Conservation (phyloP, 1,140 invertebrate species). For the Drosophila littoralis region DNA sequence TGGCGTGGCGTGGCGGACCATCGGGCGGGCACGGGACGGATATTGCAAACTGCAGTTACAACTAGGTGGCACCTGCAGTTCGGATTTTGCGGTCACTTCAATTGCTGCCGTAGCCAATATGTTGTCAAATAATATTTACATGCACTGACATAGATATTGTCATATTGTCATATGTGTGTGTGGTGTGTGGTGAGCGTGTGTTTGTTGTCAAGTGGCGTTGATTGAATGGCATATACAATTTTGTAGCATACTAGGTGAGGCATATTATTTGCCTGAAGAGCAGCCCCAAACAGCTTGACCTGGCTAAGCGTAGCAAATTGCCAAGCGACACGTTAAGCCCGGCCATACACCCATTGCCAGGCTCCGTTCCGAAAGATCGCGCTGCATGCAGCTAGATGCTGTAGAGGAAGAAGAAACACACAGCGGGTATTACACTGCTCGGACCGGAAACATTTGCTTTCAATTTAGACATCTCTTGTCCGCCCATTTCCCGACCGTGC, state of each 20-base stretch:
- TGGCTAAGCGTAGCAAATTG: too few species aligned
- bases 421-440: too few species aligned
- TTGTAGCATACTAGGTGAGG: slow-evolving; percentile 17
- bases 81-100: slow-evolving; percentile 58
- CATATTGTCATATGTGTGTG: slow-evolving; percentile 12
- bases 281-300: too few species aligned
- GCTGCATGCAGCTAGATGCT: too few species aligned
- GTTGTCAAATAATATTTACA: slow-evolving; percentile 80
- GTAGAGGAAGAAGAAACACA: too few species aligned
- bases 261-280: too few species aligned
- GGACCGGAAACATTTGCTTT: too few species aligned
- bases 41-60: slow-evolving; percentile 11
- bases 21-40: not conserved
- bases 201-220: slow-evolving; percentile 19
- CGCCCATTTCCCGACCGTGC: too few species aligned
- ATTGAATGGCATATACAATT: slow-evolving; percentile 10
- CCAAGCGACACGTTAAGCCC: too few species aligned
- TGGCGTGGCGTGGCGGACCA: not conserved
- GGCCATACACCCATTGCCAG: too few species aligned
- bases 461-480: too few species aligned
- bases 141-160: slow-evolving; percentile 26
- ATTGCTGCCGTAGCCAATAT: slow-evolving; percentile 51
- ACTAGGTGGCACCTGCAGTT: slow-evolving; percentile 36
- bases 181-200: slow-evolving; percentile 6
- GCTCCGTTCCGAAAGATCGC: too few species aligned